Evolutionary conservation across 2,888 invertebrate genomes (phyloP), one percentile per base, ranked within the genome.

Genomic region (Argynnis bischoffii): DNA sequence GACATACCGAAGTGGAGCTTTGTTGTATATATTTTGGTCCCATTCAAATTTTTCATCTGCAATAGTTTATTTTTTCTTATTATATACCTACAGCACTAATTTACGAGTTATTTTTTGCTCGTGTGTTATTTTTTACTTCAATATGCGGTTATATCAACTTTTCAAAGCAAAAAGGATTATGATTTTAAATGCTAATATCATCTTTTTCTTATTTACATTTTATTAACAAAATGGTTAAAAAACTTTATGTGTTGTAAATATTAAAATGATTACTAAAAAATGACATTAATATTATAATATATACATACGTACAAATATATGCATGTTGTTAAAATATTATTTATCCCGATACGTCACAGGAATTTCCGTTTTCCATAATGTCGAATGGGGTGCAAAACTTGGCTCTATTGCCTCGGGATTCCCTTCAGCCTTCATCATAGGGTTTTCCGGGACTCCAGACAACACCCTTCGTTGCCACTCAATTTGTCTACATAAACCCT

Each of bases 371-470:
- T 66, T 53, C 74, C 75, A 74, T 79, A 84, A 87, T 85, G 84
- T 76, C 67, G 35, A 70, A 67, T 74, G 81, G 83, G 85, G 87
- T 83, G 85, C 82, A 74, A 83, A 82, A 80, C 63, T 72, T 66
- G 60, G 75, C 72, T 74, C 76, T 77, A 79, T 81, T 79, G 75
- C 78, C 67, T 72, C 77, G 88, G 90, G 83, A 88, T 87, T 90
- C 85, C 89, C 90, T 85, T 79, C 77, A 77, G 78, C 75, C 77
- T 84, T 85, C 86, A 87, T 89, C 88, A 88, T 85, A 84, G 90
- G 89, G 84, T 86, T 91, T 90, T 81, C 90, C 90, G 79, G 78
- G 79, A 77, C 76, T 79, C 79, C 76, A 77, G 80, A 79, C 80
- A 74, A 73, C 81, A 84, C 82, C 83, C 78, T 74, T 69, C 71